phyloP scores from a whole-genome alignment of 2,888 invertebrate genomes.

The Drosophila koepferae region DNA sequence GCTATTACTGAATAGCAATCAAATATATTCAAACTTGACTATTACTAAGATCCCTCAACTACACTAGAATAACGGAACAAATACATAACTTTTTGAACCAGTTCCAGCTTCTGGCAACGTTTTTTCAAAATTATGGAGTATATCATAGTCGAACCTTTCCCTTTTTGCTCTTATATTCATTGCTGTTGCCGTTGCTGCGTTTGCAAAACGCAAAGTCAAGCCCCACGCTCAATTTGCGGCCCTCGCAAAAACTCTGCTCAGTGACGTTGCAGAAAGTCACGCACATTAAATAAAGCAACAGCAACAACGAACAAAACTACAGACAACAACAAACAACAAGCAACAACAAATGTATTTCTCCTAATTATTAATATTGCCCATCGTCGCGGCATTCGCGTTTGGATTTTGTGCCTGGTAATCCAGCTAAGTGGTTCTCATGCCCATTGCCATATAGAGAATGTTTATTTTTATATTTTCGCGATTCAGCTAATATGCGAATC shows the following conservation, averaged over 20 bases:
- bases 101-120: too few relatives aligned
- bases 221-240: slow-evolving; percentile 23
- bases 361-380: slow-evolving; percentile 60
- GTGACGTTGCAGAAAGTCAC: slow-evolving; percentile 45
- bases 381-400: slow-evolving; percentile 23
- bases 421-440: slow-evolving; percentile 43
- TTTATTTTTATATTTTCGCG: slow-evolving; percentile 10
- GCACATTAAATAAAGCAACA: slow-evolving; percentile 56
- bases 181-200: slow-evolving; percentile 12
- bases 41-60: too few relatives aligned
- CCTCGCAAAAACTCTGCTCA: slow-evolving; percentile 6
- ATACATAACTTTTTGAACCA: too few relatives aligned
- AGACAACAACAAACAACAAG: neutral
- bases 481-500: slow-evolving; percentile 42
- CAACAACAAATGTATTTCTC: slow-evolving; percentile 23
- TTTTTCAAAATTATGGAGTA: slow-evolving; percentile 5
- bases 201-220: slow-evolving; percentile 34
- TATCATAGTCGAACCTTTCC: neutral
- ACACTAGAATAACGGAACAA: too few relatives aligned
- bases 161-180: too few relatives aligned
- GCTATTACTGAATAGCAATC: neutral
- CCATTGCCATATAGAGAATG: neutral
- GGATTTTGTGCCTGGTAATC: slow-evolving; percentile 48
- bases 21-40: too few relatives aligned
- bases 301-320: neutral